Percentiles rank a stretch among this genome's conserved stretches.
Conservation (phyloP, 2,888 invertebrate species). For the Strigamia crassipes region DNA sequence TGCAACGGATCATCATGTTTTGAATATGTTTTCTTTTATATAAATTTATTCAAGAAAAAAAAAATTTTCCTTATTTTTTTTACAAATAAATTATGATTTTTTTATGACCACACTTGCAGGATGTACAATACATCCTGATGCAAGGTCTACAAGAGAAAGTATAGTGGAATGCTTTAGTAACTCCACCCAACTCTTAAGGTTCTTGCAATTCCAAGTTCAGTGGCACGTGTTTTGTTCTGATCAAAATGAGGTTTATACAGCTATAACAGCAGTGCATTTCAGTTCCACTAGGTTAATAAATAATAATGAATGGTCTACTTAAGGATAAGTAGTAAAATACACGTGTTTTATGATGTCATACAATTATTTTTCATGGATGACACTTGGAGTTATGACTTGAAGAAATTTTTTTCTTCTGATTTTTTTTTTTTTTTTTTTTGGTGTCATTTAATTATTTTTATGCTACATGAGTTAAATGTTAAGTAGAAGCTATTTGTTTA, state of each 20-base stretch:
- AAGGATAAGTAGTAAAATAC: no score
- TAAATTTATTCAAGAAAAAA: neutral
- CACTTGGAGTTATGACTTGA: no score
- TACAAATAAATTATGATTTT: neutral
- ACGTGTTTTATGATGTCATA: no score
- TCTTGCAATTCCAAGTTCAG: conserved; percentile 11
- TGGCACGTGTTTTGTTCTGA: conserved; percentile 11
- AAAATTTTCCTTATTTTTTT: neutral
- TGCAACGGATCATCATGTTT: neutral
- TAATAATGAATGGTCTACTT: neutral
- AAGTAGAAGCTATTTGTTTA: neutral
- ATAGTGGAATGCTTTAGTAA: neutral
- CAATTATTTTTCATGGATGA: no score
- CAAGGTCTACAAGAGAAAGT: neutral
- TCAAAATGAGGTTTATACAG: neutral
- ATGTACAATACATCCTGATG: neutral
- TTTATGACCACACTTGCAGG: neutral
- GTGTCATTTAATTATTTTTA: neutral
- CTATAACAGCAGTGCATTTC: neutral
- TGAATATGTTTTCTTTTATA: neutral
- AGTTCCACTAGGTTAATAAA: neutral
- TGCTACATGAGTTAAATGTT: neutral
- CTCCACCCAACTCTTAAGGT: conserved; percentile 1
- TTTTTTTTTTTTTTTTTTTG: neutral
- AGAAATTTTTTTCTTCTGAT: no score